phyloP scores from a whole-genome alignment of 2,113 vertebrate genomes.

The Seriola dumerili region DNA sequence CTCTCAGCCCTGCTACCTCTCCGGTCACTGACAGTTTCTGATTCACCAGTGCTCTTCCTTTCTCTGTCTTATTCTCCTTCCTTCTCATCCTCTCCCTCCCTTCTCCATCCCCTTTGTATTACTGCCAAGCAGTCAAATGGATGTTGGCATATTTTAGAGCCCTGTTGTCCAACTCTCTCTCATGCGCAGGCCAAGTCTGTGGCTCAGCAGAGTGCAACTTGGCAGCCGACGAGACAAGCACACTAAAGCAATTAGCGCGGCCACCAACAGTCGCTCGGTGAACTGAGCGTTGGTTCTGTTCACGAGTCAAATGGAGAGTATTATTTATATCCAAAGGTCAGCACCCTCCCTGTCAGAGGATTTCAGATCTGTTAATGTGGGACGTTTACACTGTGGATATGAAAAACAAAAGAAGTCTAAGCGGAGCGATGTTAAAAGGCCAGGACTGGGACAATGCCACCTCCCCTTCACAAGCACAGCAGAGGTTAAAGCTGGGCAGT shows the following conservation, averaged over 20 bases:
- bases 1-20: slow-evolving; percentile 26
- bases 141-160: slow-evolving; percentile 78
- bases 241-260: slow-evolving; percentile 81
- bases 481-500: slow-evolving; percentile 35
- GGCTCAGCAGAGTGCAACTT: slow-evolving; percentile 76
- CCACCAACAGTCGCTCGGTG: slow-evolving; percentile 70
- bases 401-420: not conserved
- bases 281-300: slow-evolving; percentile 53
- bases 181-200: slow-evolving; percentile 73
- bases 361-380: slow-evolving; percentile 61
- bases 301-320: slow-evolving; percentile 70
- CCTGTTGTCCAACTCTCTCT: slow-evolving; percentile 76
- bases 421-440: slow-evolving; percentile 45
- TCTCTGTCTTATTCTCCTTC: slow-evolving; percentile 45
- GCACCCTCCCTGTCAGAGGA: slow-evolving; percentile 57
- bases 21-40: slow-evolving; percentile 46
- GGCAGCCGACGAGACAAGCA: slow-evolving; percentile 71
- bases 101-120: slow-evolving; percentile 60
- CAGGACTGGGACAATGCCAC: slow-evolving; percentile 29
- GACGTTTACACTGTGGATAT: slow-evolving; percentile 38
- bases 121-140: slow-evolving; percentile 80
- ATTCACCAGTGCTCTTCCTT: slow-evolving; percentile 35
- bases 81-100: slow-evolving; percentile 51
- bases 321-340: slow-evolving; percentile 78
- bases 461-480: slow-evolving; percentile 9